Evolutionary conservation across 2,888 invertebrate species (phyloP), one percentile per base, ranked within the genome.

Genomic region (Proisotoma minuta): DNA sequence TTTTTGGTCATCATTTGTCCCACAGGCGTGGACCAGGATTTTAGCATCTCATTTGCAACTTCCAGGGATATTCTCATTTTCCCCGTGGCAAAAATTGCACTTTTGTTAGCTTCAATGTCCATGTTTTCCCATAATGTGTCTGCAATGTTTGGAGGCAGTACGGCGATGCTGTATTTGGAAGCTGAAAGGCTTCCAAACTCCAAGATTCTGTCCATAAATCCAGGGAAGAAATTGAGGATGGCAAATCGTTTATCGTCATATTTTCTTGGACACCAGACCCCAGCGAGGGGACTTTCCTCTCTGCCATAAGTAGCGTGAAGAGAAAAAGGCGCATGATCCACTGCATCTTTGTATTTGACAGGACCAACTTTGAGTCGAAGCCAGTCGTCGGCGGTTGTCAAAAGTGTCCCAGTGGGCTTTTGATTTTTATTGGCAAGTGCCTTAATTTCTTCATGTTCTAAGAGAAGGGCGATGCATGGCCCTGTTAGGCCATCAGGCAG

Each of bases 221-320:
- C 47, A 1, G 69, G 70, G 58, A 72, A 72, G 43, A 62, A 68
- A 24, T 68, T 72, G 10, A 72, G 63, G 60, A 72, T 62, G 2
- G 65, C 65, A 40, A 63, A 68, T 15, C 69, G 61, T 48, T 70
- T 72, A 24, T 72, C 71, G 47, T 70, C 70, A 47, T 72, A 72
- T 1, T 60, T 49, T n/a, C 71, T 47, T 4, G 71, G 70, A 51
- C 69, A 70, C 71, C 71, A 72, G 20, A 72, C 70, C 2, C 71
- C 71, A 1, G 60, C 27, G 4, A 59, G 20, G 27, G 66, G 65
- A 10, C 50, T 24, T 1, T 65, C 68, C 56, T 54, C 48, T 43
- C 62, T 63, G 1, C 71, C 71, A 47, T 72, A 72, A 23, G 62
- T 39, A 28, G 69, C 70, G 34, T 70, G 68, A 2, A 70, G 43